These are phyloP conservation scores for Pachypsylla venusta DNA, from an alignment of 1,140 invertebrate genomes.

Conservation along the genomic window DNA sequence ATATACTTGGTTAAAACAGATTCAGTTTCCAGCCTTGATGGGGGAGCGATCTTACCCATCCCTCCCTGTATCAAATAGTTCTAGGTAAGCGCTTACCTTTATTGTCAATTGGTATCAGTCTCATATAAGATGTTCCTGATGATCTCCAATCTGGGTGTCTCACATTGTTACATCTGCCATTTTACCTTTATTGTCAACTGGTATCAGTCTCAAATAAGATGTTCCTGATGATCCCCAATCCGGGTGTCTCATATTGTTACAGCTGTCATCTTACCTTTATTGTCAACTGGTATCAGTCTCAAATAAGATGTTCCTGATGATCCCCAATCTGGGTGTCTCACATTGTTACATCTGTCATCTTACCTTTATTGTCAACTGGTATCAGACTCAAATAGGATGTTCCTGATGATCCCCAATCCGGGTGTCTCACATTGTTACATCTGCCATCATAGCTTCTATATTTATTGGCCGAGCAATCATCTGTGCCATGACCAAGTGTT, in stretches of 20 bases:
- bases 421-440: constrained; percentile 85
- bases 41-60: no score
- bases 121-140: constrained; percentile 61
- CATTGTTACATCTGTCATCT: constrained; percentile 84
- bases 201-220: constrained; percentile 59
- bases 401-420: constrained; percentile 73
- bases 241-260: constrained; percentile 83
- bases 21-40: no score
- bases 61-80: no score
- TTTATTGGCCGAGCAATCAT: constrained; percentile 52
- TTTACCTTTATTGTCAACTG: constrained; percentile 34
- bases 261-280: constrained; percentile 46
- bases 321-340: constrained; percentile 78
- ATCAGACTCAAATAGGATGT: constrained; percentile 64
- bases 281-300: constrained; percentile 42
- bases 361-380: constrained; percentile 26
- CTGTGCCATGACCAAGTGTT: no score
- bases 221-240: constrained; percentile 75
- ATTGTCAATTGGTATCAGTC: constrained; percentile 41
- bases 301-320: constrained; percentile 64
- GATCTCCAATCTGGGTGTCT: constrained; percentile 77
- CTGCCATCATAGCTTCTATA: constrained; percentile 69
- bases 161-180: constrained; percentile 88
- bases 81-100: no score
- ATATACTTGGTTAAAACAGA: no score